These are phyloP conservation scores for Miltochrista miniata DNA, from an alignment of 2,888 invertebrate species.

Conservation along the genomic window DNA sequence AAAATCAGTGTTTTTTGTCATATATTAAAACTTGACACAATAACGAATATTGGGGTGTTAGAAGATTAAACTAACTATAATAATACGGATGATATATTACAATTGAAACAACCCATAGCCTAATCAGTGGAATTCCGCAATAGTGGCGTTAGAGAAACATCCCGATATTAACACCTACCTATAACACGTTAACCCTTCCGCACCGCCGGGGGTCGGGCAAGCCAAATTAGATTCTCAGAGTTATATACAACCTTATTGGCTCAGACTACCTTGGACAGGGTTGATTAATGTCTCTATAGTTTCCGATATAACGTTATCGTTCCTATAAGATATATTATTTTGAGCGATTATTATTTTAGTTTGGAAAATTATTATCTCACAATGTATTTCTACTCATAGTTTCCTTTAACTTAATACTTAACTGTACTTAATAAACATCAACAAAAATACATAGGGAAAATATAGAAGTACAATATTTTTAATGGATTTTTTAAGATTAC, in stretches of 20 bases:
- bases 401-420: neutral
- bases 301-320: conserved; percentile 39
- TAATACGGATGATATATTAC: neutral
- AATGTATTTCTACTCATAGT: neutral
- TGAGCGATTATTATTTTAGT: conserved; percentile 27
- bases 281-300: conserved; percentile 63
- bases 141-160: conserved; percentile 20
- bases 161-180: conserved; percentile 41
- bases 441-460: too few relatives aligned
- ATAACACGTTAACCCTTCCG: conserved; percentile 59
- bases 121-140: conserved; percentile 34
- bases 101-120: conserved; percentile 11
- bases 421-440: neutral
- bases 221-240: conserved; percentile 68
- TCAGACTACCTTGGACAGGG: conserved; percentile 52
- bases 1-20: too few relatives aligned
- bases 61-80: neutral
- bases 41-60: neutral
- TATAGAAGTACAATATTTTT: too few relatives aligned
- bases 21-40: too few relatives aligned
- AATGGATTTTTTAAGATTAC: too few relatives aligned
- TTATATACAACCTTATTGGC: conserved; percentile 67
- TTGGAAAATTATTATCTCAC: conserved; percentile 8
- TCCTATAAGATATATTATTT: conserved; percentile 20
- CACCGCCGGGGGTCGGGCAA: conserved; percentile 44